Evolutionary conservation across 2,113 vertebrate species (phyloP).

Genomic region (Synchiropus splendidus): DNA sequence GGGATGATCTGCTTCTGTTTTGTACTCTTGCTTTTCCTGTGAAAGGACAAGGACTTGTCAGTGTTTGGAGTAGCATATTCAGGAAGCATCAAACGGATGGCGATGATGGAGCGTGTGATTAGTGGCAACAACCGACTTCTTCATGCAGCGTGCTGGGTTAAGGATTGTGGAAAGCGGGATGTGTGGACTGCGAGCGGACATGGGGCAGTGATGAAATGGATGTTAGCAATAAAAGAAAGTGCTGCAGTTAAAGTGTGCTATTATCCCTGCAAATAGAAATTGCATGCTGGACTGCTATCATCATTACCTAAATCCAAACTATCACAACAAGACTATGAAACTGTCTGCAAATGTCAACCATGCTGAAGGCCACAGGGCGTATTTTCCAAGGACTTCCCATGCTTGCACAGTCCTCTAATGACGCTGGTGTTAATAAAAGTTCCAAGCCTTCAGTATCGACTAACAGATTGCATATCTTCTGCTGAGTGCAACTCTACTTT

Average conservation of each 20-base stretch:
- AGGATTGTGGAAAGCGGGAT: slow-evolving; percentile 28
- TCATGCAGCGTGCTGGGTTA: slow-evolving; percentile 52
- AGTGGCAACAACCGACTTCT: slow-evolving; percentile 34
- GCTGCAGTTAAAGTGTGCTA: background rate
- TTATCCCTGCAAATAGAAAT: background rate
- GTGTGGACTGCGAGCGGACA: slow-evolving; percentile 8
- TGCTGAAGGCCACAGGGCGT: slow-evolving; percentile 18
- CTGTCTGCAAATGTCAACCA: slow-evolving; percentile 15
- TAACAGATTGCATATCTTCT: too few species aligned
- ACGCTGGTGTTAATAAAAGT: background rate
- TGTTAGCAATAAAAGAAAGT: slow-evolving; percentile 1
- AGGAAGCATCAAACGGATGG: slow-evolving; percentile 10
- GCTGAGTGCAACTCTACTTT: too few species aligned
- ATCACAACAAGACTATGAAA: too few species aligned
- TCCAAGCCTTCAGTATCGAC: slow-evolving; percentile 1
- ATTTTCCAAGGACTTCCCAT: slow-evolving; percentile 18
- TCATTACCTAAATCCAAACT: background rate
- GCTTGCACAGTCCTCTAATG: slow-evolving; percentile 13
- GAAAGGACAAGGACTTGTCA: slow-evolving; percentile 51
- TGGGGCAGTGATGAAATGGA: slow-evolving; percentile 1
- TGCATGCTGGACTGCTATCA: slow-evolving; percentile 19
- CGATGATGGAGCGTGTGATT: slow-evolving; percentile 28
- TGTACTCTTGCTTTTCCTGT: slow-evolving; percentile 83
- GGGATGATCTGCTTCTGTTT: slow-evolving; percentile 91
- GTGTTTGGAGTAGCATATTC: too few species aligned